Base-by-base conservation (phyloP, 1,140 invertebrate genomes). In the Proales similis region DNA sequence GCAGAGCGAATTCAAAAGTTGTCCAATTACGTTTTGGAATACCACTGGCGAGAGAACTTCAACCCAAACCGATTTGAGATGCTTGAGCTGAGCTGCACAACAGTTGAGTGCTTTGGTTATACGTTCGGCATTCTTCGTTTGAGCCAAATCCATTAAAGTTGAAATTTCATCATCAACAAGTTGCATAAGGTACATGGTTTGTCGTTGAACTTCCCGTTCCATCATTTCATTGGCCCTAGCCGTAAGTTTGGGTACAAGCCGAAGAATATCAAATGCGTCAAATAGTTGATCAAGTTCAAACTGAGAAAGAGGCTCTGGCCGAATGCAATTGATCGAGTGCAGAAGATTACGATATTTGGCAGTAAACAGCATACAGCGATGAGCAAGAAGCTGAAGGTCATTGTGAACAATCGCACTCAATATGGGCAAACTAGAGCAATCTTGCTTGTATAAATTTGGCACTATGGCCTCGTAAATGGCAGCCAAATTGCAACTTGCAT, bases 371-470 rank as follows among this genome's bases (percentile, higher is more conserved):
- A 57, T 14, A 42, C 51, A 57, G 32, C 45, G 14, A 22, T 42
- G 20, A 17, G 36, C 45, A 29, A 57, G 17, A 57, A 42, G 45
- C 26, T 42, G 45, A 57, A 57, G 45, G 45, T 57, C 51, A 24
- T 57, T 57, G 36, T 29, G 45, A 4, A 57, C 12, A 42, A 42
- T 57, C 17, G 51, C 51, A 42, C 51, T 57, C 20, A 57, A 27
- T 14, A 42, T 57, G 27, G 51, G 51, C 11, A 57, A 26, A 9
- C 45, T 27, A 42, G 39, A 42, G 11, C 39, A 26, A 57, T n/a
- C 20, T 3, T 26, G 30, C 17, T 14, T 27, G 45, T 57, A 57
- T 27, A 29, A 42, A 11, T 24, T 57, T 24, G 51, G 51, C 3
- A 57, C 27, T 14, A 57, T 17, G 32, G 36, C 45, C 11, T 22